Percentiles rank a stretch among this genome's conserved stretches.
Conservation (phyloP, 1,140 invertebrate genomes). For the Notospermus geniculatus region DNA sequence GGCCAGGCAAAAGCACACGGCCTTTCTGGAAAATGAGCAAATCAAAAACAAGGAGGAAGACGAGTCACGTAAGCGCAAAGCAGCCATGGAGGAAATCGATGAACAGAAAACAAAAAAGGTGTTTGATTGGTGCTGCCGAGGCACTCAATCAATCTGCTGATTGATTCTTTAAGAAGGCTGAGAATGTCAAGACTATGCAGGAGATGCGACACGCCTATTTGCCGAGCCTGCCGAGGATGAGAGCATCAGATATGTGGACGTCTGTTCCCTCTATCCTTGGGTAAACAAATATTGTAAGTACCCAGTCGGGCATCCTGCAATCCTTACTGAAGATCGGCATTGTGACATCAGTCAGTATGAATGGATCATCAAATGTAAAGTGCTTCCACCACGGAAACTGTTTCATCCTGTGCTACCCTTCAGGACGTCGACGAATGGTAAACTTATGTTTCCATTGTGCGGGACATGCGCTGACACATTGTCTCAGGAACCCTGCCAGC, state of each 20-base stretch:
- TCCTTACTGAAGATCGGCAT: conserved; percentile 38
- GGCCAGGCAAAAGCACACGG: too few species aligned
- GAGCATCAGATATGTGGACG: conserved; percentile 49
- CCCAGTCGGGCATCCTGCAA: conserved; percentile 48
- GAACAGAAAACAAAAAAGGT: too few species aligned
- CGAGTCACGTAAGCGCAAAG: too few species aligned
- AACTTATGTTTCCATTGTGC: not conserved
- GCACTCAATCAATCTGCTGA: too few species aligned
- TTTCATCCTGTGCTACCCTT: not conserved
- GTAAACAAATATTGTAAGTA: conserved; percentile 30
- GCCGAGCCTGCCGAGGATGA: conserved; percentile 34
- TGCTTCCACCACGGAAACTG: conserved; percentile 16
- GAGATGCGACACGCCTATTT: conserved; percentile 38
- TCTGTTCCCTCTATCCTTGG: conserved; percentile 45
- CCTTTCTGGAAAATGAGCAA: too few species aligned
- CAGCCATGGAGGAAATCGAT: too few species aligned
- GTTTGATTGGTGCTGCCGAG: too few species aligned
- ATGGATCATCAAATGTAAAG: conserved; percentile 33
- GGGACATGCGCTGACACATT: conserved; percentile 26
- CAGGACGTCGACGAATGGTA: not conserved
- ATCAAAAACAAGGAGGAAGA: too few species aligned
- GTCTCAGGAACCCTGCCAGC: not conserved
- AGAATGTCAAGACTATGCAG: conserved; percentile 33
- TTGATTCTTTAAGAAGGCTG: conserved; percentile 15
- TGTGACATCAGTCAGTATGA: conserved; percentile 21